phyloP scores from a whole-genome alignment of 2,888 invertebrate species.

The Philaethria dido region DNA sequence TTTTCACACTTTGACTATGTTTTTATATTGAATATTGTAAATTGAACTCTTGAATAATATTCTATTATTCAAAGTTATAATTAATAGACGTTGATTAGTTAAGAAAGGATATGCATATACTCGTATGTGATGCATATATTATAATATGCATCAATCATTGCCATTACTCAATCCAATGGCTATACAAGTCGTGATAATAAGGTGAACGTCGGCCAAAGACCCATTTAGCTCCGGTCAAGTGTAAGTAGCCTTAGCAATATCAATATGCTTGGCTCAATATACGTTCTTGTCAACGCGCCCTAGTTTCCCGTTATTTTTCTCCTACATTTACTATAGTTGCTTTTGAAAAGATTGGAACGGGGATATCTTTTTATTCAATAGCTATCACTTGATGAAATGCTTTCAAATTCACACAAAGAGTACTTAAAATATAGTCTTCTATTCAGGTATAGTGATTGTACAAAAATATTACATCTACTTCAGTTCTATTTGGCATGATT shows the following conservation, averaged over 20 bases:
- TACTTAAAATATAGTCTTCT: conserved; percentile 11
- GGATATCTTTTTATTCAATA: conserved; percentile 36
- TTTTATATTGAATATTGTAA: not conserved
- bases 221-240: conserved; percentile 51
- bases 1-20: not conserved
- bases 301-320: conserved; percentile 43
- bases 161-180: conserved; percentile 25
- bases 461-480: not conserved
- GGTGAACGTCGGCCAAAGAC: conserved; percentile 50
- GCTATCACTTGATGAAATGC: conserved; percentile 38
- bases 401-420: conserved; percentile 20
- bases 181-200: conserved; percentile 42
- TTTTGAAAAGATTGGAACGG: conserved; percentile 36
- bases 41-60: not conserved
- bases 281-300: conserved; percentile 41
- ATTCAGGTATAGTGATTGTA: not conserved
- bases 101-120: not conserved
- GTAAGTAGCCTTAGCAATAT: conserved; percentile 49
- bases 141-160: conserved; percentile 31
- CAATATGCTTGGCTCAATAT: conserved; percentile 45
- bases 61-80: not conserved
- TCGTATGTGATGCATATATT: not conserved
- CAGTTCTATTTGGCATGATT: not conserved
- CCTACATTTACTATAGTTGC: conserved; percentile 38
- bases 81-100: not conserved